phyloP scores from a whole-genome alignment of 2,888 invertebrate genomes.

The Liodrosophila aerea region DNA sequence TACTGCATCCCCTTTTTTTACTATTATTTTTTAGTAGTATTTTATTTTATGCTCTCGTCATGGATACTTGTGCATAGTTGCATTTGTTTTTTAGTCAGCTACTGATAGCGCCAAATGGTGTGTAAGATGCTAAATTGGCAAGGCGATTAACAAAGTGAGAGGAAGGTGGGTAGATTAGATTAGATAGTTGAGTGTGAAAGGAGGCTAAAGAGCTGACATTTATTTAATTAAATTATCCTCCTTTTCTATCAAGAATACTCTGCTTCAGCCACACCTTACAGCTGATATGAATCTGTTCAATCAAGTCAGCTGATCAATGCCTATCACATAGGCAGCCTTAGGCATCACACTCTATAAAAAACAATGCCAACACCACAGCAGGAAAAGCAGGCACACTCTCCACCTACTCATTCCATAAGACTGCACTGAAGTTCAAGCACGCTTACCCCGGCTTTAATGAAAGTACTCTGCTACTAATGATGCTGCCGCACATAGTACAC shows the following conservation, averaged over 20 bases:
- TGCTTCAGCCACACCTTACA: too few relatives aligned
- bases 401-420: conserved; percentile 28
- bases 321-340: too few relatives aligned
- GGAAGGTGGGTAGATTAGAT: background rate
- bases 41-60: conserved; percentile 11
- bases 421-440: conserved; percentile 39
- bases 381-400: conserved; percentile 14
- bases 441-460: conserved; percentile 20
- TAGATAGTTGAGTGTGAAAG: conserved; percentile 19
- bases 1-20: background rate
- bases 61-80: conserved; percentile 60
- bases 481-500: conserved; percentile 13
- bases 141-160: conserved; percentile 37
- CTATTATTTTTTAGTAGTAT: conserved; percentile 4
- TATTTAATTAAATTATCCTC: too few relatives aligned
- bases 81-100: conserved; percentile 53
- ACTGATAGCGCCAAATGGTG: conserved; percentile 49
- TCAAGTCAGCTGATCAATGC: too few relatives aligned
- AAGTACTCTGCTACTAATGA: background rate
- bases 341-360: too few relatives aligned
- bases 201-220: too few relatives aligned
- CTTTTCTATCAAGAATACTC: too few relatives aligned
- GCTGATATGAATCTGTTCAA: too few relatives aligned
- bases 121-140: conserved; percentile 38
- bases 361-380: too few relatives aligned